Percentiles rank a stretch among this genome's conserved stretches.
These are phyloP conservation scores for Takifugu ocellatus DNA, from an alignment of 2,797 vertebrate genomes.

Conservation along the genomic window DNA sequence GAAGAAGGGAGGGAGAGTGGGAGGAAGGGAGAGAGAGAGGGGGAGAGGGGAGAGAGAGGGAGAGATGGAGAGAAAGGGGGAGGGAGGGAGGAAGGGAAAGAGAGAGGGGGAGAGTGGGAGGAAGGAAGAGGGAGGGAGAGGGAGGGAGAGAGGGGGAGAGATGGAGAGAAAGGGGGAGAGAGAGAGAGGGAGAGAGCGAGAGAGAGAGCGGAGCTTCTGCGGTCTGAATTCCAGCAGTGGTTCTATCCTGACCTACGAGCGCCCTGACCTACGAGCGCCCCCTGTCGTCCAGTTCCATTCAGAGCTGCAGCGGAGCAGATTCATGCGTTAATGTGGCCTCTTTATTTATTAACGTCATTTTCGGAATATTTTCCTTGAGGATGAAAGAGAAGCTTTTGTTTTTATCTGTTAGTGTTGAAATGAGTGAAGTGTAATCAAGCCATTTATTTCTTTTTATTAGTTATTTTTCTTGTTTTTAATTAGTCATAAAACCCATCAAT, in stretches of 20 bases:
- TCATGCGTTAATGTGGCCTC: not conserved
- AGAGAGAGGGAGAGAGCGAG: conserved; percentile 1
- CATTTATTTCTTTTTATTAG: not conserved
- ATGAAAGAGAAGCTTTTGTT: not conserved
- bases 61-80: not conserved
- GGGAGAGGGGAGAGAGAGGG: too few relatives aligned
- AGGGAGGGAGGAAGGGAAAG: conserved; percentile 17
- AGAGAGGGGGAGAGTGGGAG: not conserved
- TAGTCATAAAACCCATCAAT: conserved; percentile 11
- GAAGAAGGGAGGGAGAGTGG: too few relatives aligned
- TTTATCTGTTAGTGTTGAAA: too few relatives aligned
- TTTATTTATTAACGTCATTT: not conserved
- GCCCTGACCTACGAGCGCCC: conserved; percentile 78
- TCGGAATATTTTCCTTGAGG: not conserved
- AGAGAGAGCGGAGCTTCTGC: conserved; percentile 42
- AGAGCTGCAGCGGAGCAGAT: conserved; percentile 2
- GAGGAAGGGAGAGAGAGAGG: too few relatives aligned
- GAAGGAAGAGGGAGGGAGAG: not conserved
- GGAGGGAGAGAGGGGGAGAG: not conserved
- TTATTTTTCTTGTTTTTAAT: conserved; percentile 15
- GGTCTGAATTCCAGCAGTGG: conserved; percentile 65
- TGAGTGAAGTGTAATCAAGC: not conserved
- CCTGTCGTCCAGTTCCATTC: conserved; percentile 66
- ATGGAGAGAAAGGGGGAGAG: not conserved
- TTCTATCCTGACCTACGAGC: conserved; percentile 69